Evolutionary conservation across 30 jellyfish, hydroid and myxozoan genomes (phyloP), one percentile per base, ranked within the genome.

Genomic region (Turritopsis rubra): DNA sequence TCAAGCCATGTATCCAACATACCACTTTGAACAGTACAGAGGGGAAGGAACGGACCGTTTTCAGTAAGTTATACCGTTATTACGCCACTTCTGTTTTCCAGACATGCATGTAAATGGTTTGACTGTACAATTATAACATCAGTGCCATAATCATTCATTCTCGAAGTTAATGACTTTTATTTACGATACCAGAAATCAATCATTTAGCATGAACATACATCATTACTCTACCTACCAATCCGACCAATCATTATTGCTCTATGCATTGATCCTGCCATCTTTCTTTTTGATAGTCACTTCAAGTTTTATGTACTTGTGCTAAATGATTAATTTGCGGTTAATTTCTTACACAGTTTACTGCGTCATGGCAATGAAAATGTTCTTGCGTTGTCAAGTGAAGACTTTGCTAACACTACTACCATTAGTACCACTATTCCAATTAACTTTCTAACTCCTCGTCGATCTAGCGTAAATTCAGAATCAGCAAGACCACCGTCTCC

Each of bases 1-100:
- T 80, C 90, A 88, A 22, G 85, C 96, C 54, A 86, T 88, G 54
- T 82, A 79, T 0, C 96, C 85, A 29, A 75, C 88, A 31, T 88
- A 77, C 84, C 75, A 89, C 20, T 93, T 93, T 74, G 98, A 93
- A 72, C 65, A 76, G 16, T 91, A 91, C 75, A 66, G 52, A 1
- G 96, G 96, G 8, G 96, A 84, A 16, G 96, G 88, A 8, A 27
- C 21, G 9, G 77, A 68, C 77, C 77, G 77, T 23, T 27, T 23
- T 9, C 28, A n/a, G 77, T 68, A 68, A n/a, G 77, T 68, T 9
- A 41, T 3, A 41, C 60, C 60, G 13, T 41, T 41, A 41, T 41
- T 13, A 13, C 13, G 5, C 60, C 60, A 41, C 60, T 3, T 41
- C 60, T 41, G 5, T 41, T 13, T 41, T 13, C n/a, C n/a, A n/a